A percentile compares a stretch with the other conserved stretches of the same genome.
These are phyloP conservation scores for Acrobasis repandana DNA, from an alignment of 2,888 invertebrate species.

Conservation along the genomic window DNA sequence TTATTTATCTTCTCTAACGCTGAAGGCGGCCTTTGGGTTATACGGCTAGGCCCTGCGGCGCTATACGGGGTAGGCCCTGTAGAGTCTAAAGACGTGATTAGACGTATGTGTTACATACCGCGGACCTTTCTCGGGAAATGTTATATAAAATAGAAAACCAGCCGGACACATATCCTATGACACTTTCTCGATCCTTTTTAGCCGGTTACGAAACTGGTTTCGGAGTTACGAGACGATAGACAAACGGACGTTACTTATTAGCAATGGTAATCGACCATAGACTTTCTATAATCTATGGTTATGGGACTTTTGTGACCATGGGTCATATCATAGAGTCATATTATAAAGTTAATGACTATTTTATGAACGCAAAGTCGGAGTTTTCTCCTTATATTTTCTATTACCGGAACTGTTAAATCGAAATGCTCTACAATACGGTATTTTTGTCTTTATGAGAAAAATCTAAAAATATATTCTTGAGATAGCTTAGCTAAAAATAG, in stretches of 20 bases:
- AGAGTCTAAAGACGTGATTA: no score
- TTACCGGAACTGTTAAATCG: no score
- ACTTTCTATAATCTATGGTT: constrained; percentile 32
- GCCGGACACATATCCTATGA: constrained; percentile 26
- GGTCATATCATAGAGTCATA: neutral
- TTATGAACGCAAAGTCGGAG: neutral
- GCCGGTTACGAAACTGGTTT: constrained; percentile 31
- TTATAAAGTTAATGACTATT: neutral
- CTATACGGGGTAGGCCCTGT: no score
- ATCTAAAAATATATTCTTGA: no score
- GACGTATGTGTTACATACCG: neutral
- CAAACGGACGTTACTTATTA: constrained; percentile 29
- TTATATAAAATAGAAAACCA: constrained; percentile 26
- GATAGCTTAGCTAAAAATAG: no score
- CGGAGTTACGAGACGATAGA: constrained; percentile 21
- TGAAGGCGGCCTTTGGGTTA: no score
- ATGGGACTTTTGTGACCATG: constrained; percentile 7
- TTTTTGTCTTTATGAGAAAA: no score
- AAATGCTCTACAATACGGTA: no score
- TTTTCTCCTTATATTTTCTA: neutral
- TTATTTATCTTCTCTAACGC: no score
- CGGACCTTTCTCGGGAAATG: constrained; percentile 8
- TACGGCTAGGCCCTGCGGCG: no score
- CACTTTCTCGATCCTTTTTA: constrained; percentile 35
- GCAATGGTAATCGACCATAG: constrained; percentile 31